These are phyloP conservation scores for Corythornis cristatus DNA, from an alignment of 2,113 vertebrate genomes.

Conservation along the genomic window DNA sequence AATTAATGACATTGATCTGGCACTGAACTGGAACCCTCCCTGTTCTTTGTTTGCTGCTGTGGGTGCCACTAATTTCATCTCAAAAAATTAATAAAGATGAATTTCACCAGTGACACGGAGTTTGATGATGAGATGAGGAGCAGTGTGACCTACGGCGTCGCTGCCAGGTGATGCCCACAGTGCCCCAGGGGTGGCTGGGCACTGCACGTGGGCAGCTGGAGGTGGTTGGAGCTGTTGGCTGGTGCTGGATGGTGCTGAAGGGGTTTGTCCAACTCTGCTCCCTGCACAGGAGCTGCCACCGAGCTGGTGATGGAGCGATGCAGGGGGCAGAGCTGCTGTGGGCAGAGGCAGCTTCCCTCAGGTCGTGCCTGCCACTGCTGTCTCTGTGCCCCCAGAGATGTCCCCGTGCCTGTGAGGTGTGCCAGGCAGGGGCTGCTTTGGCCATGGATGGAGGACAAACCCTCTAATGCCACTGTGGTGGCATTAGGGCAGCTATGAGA, in stretches of 20 bases:
- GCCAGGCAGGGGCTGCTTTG: not conserved
- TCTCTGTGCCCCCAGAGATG: too few relatives aligned
- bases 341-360: fast-evolving
- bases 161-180: slow-evolving; percentile 29
- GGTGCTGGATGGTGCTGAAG: fast-evolving
- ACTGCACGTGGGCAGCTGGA: not conserved
- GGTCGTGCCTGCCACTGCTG: fast-evolving
- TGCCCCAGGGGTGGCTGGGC: not conserved
- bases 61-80: slow-evolving; percentile 72
- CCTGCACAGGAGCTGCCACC: fast-evolving
- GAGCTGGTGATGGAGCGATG: not conserved
- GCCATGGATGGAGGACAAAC: not conserved
- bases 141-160: slow-evolving; percentile 26
- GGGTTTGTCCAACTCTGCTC: too few relatives aligned
- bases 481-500: not conserved
- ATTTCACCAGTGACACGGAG: slow-evolving; percentile 64
- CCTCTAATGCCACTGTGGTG: not conserved
- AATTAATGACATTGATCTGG: slow-evolving; percentile 72
- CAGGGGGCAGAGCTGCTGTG: not conserved
- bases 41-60: slow-evolving; percentile 47
- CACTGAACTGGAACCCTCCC: slow-evolving; percentile 47
- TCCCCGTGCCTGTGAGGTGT: fast-evolving
- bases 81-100: slow-evolving; percentile 78
- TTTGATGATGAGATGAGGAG: slow-evolving; percentile 69
- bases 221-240: not conserved